Base-by-base conservation (phyloP, 2,888 invertebrate genomes). In the Nymphalis c-album region DNA sequence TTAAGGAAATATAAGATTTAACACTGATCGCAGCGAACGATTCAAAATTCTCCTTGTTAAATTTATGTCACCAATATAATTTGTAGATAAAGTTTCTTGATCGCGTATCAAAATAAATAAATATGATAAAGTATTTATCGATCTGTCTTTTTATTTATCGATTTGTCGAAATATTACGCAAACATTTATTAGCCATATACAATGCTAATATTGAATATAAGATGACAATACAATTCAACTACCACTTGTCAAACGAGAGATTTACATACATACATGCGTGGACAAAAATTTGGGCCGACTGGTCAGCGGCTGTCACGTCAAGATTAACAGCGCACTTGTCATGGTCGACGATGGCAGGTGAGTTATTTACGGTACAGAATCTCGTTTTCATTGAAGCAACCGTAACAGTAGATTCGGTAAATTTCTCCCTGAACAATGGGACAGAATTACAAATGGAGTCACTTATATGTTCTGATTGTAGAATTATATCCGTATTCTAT, bases 231-330 rank as follows among this genome's bases (percentile, higher is more conserved):
- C 62, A 63, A 67, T 63, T 57, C 69, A 69, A 63, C 71, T 71
- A 71, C 69, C 70, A 67, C 73, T 74, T 74, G 73, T 76, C 75
- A 75, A 71, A 60, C 64, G 59, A 50, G 70, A 69, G 74, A 74
- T 73, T 70, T 64, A 61, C 72, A 73, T 73, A 73, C 71, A 71
- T 73, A 72, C 71, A 72, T 74, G 71, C 69, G 59, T 69, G 69
- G 55, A 18, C 68, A 45, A 62, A 74, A 72, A 71, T 68, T 73
- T 67, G 71, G 74, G 72, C 62, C 73, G 70, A 68, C 64, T 70
- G 70, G 67, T 67, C 75, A 71, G 67, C 71, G 51, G 66, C 68
- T 72, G 72, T 72, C 71, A 45, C 55, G 60, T 65, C 65, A 64
- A 70, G 76, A 74, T 75, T 75, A 75, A 73, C 69, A 69, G 68